These are phyloP conservation scores for Eurytemora carolleeae DNA, from an alignment of 1,140 invertebrate genomes.

Conservation along the genomic window DNA sequence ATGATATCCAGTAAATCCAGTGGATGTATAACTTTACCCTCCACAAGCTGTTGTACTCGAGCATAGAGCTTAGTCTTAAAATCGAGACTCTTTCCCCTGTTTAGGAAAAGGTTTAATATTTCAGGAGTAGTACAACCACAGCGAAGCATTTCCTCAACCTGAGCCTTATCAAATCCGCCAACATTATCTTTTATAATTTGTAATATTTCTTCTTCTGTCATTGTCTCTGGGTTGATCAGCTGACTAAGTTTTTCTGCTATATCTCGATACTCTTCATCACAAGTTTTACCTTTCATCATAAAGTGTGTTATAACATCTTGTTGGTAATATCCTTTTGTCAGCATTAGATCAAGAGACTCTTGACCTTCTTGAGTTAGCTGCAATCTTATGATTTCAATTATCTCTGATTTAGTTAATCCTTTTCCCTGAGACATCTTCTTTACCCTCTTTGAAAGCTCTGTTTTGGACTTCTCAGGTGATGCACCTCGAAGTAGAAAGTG, in stretches of 20 bases:
- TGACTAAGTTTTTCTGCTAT: background rate
- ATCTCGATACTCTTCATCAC: background rate
- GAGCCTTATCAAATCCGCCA: background rate
- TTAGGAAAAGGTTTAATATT: background rate
- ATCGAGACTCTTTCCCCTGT: background rate
- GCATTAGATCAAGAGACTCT: background rate
- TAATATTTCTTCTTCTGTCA: background rate
- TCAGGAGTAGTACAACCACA: background rate
- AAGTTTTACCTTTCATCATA: background rate
- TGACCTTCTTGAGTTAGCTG: background rate
- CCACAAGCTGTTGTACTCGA: background rate
- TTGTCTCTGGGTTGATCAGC: background rate
- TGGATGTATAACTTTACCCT: background rate
- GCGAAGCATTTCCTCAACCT: background rate
- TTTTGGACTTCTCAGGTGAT: background rate
- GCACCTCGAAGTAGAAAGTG: background rate
- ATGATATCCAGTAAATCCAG: background rate
- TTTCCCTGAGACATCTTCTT: background rate
- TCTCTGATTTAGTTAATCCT: background rate
- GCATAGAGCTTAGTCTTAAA: background rate
- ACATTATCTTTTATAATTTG: background rate
- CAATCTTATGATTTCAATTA: background rate
- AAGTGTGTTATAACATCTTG: background rate
- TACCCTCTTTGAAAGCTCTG: background rate
- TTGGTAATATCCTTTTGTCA: background rate